Percentiles rank a stretch among this genome's conserved stretches.
Evolutionary conservation across 2,113 vertebrate genomes (phyloP).

Genomic region (Vombatus ursinus): DNA sequence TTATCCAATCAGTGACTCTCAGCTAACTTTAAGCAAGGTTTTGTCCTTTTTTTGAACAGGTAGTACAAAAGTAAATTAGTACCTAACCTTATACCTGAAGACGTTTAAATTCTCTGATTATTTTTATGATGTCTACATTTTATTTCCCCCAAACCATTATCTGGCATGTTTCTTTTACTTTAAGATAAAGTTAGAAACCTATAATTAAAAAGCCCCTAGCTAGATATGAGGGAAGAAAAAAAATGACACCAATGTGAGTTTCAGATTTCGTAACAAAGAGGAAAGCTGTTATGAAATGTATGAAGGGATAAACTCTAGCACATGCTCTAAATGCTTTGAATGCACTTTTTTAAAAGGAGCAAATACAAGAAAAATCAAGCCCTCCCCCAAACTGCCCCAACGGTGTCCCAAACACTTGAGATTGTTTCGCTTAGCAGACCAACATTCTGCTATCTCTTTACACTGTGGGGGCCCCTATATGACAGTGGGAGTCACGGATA

Average conservation of each 20-base stretch:
- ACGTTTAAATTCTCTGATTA: not conserved
- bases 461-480: not conserved
- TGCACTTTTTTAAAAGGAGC: not conserved
- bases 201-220: not conserved
- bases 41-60: constrained; percentile 20
- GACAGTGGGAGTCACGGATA: constrained; percentile 39
- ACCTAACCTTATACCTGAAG: not conserved
- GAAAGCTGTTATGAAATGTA: constrained; percentile 11
- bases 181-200: not conserved
- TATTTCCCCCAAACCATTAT: not conserved
- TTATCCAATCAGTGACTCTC: not conserved
- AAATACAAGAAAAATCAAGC: constrained; percentile 9
- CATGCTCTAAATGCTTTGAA: constrained; percentile 14
- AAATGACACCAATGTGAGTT: constrained; percentile 41
- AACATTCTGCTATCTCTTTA: not conserved
- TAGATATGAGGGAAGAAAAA: constrained; percentile 1
- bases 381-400: not conserved
- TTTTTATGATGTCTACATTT: not conserved
- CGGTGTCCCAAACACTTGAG: not conserved
- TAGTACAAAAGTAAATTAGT: not conserved
- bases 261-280: constrained; percentile 49
- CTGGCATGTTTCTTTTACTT: not conserved
- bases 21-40: constrained; percentile 1
- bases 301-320: not conserved
- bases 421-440: not conserved